A percentile compares a stretch with the other conserved stretches of the same genome.
phyloP scores from a whole-genome alignment of 2,113 vertebrate species.

The Rhinichthys klamathensis region DNA sequence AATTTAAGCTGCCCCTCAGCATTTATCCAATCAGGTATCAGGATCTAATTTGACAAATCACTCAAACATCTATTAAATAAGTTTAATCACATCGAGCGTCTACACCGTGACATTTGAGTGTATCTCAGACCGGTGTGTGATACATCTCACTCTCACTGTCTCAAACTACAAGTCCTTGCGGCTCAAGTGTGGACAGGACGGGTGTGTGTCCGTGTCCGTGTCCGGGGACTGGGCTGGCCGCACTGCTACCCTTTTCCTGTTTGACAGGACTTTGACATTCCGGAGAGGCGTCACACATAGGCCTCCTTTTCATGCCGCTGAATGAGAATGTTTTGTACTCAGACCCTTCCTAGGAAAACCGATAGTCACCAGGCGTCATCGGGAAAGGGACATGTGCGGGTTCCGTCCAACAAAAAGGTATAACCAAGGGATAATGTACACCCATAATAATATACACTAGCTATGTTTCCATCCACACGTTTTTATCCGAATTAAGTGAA shows the following conservation, averaged over 20 bases:
- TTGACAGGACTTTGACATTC: conserved; percentile 55
- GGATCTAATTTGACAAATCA: conserved; percentile 8
- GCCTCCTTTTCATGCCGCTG: conserved; percentile 38
- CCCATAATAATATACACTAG: too few species aligned
- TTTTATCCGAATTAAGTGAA: too few species aligned
- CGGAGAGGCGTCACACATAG: conserved; percentile 50
- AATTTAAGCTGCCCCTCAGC: neutral
- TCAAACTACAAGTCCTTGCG: conserved; percentile 19
- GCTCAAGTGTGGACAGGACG: conserved; percentile 32
- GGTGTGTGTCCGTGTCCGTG: conserved; percentile 25
- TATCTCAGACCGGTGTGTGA: conserved; percentile 29
- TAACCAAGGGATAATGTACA: too few species aligned
- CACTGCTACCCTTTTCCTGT: conserved; percentile 45
- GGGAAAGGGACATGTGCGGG: conserved; percentile 1
- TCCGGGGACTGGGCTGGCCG: conserved; percentile 45
- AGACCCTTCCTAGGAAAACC: conserved; percentile 13
- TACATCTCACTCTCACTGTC: conserved; percentile 35
- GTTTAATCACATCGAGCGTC: neutral
- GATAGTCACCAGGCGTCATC: conserved; percentile 3
- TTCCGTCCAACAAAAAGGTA: neutral
- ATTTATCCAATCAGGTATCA: conserved; percentile 34
- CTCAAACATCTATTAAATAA: neutral
- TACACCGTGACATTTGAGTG: neutral
- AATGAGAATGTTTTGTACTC: conserved; percentile 42
- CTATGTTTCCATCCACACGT: too few species aligned